Conservation (phyloP, 2,888 invertebrate genomes). For the Nudaria mundana region DNA sequence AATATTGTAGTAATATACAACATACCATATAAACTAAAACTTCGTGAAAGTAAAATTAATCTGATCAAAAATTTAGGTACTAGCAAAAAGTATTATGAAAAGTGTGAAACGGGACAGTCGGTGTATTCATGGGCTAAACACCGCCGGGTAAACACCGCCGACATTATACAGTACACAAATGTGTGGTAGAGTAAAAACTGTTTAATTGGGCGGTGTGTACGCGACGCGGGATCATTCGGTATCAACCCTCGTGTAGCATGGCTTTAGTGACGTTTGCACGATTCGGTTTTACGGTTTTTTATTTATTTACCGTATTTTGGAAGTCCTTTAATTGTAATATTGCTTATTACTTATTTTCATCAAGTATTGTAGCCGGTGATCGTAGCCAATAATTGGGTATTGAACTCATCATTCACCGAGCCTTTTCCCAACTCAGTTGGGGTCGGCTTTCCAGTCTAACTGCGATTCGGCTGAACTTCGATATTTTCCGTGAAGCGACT, state of each 20-base stretch:
- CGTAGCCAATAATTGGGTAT: too few relatives aligned
- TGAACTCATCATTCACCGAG: too few relatives aligned
- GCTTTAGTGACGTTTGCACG: conserved; percentile 49
- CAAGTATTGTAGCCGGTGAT: too few relatives aligned
- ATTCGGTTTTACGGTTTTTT: conserved; percentile 13
- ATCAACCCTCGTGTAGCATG: conserved; percentile 55
- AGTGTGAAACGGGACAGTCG: conserved; percentile 12
- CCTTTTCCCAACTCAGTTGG: too few relatives aligned
- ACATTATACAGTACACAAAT: conserved; percentile 62
- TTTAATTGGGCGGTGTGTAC: conserved; percentile 65
- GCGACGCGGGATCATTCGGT: conserved; percentile 64
- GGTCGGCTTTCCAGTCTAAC: too few relatives aligned
- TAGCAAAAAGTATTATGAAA: conserved; percentile 30
- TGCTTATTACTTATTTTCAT: too few relatives aligned
- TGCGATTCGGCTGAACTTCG: too few relatives aligned
- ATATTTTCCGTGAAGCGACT: too few relatives aligned
- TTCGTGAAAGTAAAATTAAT: conserved; percentile 22
- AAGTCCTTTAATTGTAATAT: too few relatives aligned
- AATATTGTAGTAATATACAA: neutral
- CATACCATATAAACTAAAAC: neutral
- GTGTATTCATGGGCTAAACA: conserved; percentile 30
- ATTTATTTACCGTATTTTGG: too few relatives aligned
- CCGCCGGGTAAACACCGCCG: conserved; percentile 36
- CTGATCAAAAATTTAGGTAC: conserved; percentile 27
- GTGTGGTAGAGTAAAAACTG: conserved; percentile 72